A percentile compares a stretch with the other conserved stretches of the same genome.
These are phyloP conservation scores for Epinotia bilunana DNA, from an alignment of 2,888 invertebrate species.

Conservation along the genomic window DNA sequence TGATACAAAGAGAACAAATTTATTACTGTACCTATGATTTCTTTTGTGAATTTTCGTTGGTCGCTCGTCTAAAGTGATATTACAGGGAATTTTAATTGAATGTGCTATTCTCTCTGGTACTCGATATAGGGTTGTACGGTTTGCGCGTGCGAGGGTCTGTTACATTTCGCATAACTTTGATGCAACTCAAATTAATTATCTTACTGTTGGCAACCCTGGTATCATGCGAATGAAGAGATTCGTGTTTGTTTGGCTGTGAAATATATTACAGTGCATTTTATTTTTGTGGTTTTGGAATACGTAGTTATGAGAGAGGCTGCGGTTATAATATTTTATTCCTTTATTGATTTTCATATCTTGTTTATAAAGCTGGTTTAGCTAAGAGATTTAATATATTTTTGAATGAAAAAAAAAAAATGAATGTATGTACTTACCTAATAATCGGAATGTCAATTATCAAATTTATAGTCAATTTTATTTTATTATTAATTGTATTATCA, in stretches of 20 bases:
- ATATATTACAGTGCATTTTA: background rate
- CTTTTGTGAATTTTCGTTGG: no score
- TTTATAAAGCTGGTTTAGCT: background rate
- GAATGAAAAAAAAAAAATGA: no score
- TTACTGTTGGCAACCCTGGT: constrained; percentile 21
- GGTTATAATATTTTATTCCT: constrained; percentile 4
- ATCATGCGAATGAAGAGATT: background rate
- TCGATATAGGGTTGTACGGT: constrained; percentile 20
- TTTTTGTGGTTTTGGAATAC: constrained; percentile 28
- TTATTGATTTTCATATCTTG: constrained; percentile 11
- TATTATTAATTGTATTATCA: no score
- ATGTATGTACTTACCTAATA: no score
- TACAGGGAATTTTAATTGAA: constrained; percentile 9
- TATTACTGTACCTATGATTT: no score
- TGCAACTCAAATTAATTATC: constrained; percentile 37
- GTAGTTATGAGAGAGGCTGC: background rate
- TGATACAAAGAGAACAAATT: no score
- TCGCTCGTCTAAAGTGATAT: background rate
- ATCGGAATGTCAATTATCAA: no score
- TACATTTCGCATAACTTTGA: constrained; percentile 40
- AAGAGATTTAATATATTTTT: no score
- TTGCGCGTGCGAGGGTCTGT: constrained; percentile 20
- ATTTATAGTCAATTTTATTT: no score
- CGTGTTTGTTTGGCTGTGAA: background rate
- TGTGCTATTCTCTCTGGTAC: constrained; percentile 9